Conservation (phyloP, 1,140 invertebrate species). For the Steinernema feltiae region DNA sequence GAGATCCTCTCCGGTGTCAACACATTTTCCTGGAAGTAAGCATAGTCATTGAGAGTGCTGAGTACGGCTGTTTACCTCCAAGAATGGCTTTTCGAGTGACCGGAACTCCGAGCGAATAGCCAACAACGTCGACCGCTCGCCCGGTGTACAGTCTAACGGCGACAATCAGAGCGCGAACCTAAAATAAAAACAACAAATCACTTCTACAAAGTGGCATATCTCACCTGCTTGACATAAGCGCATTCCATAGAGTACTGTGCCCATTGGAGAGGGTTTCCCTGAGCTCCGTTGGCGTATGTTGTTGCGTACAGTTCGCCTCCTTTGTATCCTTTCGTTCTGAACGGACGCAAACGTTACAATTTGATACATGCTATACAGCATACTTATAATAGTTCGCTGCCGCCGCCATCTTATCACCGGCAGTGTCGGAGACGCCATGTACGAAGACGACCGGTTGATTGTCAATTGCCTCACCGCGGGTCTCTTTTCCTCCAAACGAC, state of each 20-base stretch:
- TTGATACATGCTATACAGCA: neutral
- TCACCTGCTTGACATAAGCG: slow-evolving; percentile 33
- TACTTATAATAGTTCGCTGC: slow-evolving; percentile 46
- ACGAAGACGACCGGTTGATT: slow-evolving; percentile 55
- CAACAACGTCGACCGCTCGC: slow-evolving; percentile 50
- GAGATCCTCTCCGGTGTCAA: slow-evolving; percentile 55
- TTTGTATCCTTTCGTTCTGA: slow-evolving; percentile 38
- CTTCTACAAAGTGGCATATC: neutral
- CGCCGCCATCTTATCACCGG: slow-evolving; percentile 50
- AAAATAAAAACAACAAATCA: slow-evolving; percentile 10
- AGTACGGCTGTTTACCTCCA: slow-evolving; percentile 33
- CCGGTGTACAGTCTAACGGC: slow-evolving; percentile 55
- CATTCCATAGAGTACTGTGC: slow-evolving; percentile 43
- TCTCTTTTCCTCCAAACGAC: slow-evolving; percentile 47
- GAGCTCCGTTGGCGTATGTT: slow-evolving; percentile 54
- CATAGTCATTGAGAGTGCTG: slow-evolving; percentile 4
- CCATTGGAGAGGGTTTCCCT: slow-evolving; percentile 55
- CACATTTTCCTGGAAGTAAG: slow-evolving; percentile 41
- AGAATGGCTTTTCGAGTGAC: slow-evolving; percentile 53
- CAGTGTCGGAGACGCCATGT: slow-evolving; percentile 49
- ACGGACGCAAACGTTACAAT: slow-evolving; percentile 3
- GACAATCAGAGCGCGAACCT: slow-evolving; percentile 53
- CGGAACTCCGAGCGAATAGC: slow-evolving; percentile 55
- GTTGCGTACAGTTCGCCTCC: slow-evolving; percentile 49
- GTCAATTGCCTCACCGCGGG: slow-evolving; percentile 31